A percentile compares a stretch with the other conserved stretches of the same genome.
Evolutionary conservation across 2,113 vertebrate genomes (phyloP).

Genomic region (Fregetta grallaria): DNA sequence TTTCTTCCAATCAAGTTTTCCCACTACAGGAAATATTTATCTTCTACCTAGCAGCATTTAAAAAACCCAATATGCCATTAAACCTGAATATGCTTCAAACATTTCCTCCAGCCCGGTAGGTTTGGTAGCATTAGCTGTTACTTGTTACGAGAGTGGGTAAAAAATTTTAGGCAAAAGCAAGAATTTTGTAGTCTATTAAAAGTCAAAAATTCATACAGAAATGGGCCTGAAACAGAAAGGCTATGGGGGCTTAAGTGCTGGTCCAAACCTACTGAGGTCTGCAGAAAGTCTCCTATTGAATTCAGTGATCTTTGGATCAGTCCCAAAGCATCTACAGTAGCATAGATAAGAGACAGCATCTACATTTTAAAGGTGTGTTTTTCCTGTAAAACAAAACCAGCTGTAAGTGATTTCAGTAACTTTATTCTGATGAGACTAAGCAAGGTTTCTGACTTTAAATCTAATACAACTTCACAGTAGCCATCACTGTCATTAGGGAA

Average conservation of each 20-base stretch:
- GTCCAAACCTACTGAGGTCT: neutral
- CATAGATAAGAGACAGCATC: neutral
- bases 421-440: neutral
- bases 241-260: neutral
- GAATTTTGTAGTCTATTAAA: neutral
- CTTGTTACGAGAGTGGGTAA: neutral
- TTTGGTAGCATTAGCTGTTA: neutral
- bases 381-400: slow-evolving; percentile 1
- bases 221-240: neutral
- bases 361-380: neutral
- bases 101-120: slow-evolving; percentile 1
- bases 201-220: neutral
- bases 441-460: neutral
- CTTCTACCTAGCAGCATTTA: slow-evolving; percentile 37
- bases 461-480: neutral
- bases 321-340: neutral
- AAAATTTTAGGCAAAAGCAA: neutral
- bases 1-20: slow-evolving; percentile 34
- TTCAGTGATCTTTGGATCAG: neutral
- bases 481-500: neutral
- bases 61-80: slow-evolving; percentile 27
- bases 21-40: slow-evolving; percentile 36
- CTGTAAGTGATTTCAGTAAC: neutral
- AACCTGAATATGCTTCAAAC: neutral
- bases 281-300: neutral